Evolutionary conservation across 2,797 vertebrate genomes (phyloP), one percentile per base, ranked within the genome.

Genomic region (Nasua narica): DNA sequence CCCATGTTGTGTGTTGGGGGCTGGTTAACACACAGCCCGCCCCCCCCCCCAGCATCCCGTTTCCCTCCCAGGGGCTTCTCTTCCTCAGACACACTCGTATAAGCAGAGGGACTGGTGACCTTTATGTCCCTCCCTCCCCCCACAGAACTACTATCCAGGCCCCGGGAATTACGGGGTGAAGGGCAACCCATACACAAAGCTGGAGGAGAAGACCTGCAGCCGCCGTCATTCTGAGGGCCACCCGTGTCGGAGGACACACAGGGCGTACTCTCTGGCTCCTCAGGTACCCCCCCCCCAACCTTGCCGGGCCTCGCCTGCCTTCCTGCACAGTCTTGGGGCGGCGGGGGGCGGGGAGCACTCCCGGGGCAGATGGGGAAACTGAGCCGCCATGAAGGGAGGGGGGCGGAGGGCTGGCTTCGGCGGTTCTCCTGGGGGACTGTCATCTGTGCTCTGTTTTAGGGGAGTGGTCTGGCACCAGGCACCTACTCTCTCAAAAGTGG

Each of bases 91-190:
- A 46, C 78, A 4, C 21, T 77, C 37, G 60, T 18, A 29, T 10
- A 1, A 37, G 69, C 25, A 16, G 32, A 5, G 32, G 72, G 16
- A 21, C 76, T 60, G 29, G 72, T 0, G 13, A 69, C 15, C 7
- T 83, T 19, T 29, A 1, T 10, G n/a, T 23, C 27, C 40, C 25
- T 3, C 37, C 50, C 3, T 11, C 9, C 2, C 46, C 54, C 19
- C 72, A 0, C 96, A 99, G 99, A 98, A 98, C 91, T 97, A 87
- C 90, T 98, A 98, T 27, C 99, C 99, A 0, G 98, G 99, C 19
- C 99, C 99, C 2, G 98, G 99, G 7, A 98, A 96, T 37, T 99
- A 99, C 0, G 98, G 98, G 6, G 97, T 98, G 54, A 95, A 69
- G 11, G 98, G 99, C 46, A 98, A 98, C 91, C 99, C 98, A 0